phyloP scores from a whole-genome alignment of 92 coral and sea anemone genomes.

The Virgularia gustaviana region DNA sequence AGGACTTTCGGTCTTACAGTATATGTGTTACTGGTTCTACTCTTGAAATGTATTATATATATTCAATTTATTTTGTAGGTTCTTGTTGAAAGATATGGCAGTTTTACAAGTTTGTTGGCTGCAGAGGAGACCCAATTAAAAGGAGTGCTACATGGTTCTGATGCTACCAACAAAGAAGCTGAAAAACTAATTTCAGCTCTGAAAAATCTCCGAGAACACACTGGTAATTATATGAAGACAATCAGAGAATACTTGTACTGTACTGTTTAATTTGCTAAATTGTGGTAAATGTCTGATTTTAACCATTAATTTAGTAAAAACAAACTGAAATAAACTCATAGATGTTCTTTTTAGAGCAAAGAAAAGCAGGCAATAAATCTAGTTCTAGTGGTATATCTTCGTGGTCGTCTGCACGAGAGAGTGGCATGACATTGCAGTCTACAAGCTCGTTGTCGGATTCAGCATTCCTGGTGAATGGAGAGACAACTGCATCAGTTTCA shows the following conservation, averaged over 20 bases:
- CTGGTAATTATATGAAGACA: constrained; percentile 59
- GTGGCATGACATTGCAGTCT: constrained; percentile 53
- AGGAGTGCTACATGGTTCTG: constrained; percentile 59
- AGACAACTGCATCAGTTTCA: constrained; percentile 74
- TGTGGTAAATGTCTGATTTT: no score
- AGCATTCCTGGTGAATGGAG: constrained; percentile 67
- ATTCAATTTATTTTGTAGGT: constrained; percentile 41
- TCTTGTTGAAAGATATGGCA: constrained; percentile 68
- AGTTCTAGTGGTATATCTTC: constrained; percentile 77
- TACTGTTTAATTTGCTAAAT: no score
- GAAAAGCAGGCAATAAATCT: constrained; percentile 86
- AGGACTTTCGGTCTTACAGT: no score
- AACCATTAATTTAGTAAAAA: background rate
- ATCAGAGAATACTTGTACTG: no score
- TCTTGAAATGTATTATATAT: background rate
- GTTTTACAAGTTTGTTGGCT: constrained; percentile 74
- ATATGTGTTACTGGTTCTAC: no score
- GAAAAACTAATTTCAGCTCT: constrained; percentile 69
- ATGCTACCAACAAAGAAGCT: constrained; percentile 68
- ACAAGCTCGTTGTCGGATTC: constrained; percentile 84
- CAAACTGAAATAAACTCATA: background rate
- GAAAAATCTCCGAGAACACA: constrained; percentile 74
- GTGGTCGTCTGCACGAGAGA: constrained; percentile 72
- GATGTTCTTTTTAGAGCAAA: constrained; percentile 75
- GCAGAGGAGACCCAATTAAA: constrained; percentile 77